Evolutionary conservation across 2,113 vertebrate genomes (phyloP), one percentile per base, ranked within the genome.

Genomic region (Pseudopipra pipra): DNA sequence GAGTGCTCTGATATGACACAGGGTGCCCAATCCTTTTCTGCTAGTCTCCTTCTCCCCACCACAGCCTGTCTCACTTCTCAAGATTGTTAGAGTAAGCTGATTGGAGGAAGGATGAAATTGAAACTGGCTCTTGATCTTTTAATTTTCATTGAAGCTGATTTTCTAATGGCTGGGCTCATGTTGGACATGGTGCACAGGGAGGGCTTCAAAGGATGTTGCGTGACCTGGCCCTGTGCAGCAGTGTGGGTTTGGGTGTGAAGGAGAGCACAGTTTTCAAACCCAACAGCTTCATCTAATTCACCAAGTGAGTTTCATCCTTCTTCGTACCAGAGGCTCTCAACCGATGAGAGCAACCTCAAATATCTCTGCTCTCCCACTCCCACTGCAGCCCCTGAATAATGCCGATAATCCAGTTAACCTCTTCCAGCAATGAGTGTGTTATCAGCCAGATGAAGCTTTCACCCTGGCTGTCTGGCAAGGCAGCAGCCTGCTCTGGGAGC

Each of bases 141-240:
- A 58, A 58, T 58, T 58, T 58, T 58, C 33, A 58, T 35, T 35
- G 21, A 58, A 58, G 33, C 33, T 58, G 33, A 59, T 59, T 59
- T 59, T 59, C 56, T 24, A 59, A 35, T 59, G 56, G 22, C n/a
- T 3, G 4, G 28, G 9, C 16, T 80, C 25, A 13, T 2, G 4
- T 4, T 5, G 22, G 39, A 8, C 1, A 0, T 19, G 12, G 30
- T 54, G 47, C 22, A 20, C 37, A 41, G 31, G 39, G 8, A 61
- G 4, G 31, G 2, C 12, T 39, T 62, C 25, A 25, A 31, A 51
- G 19, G 43, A 33, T 52, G 13, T 4, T 43, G 7, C 35, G 35
- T 24, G 24, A 54, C 22, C 31, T 16, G 35, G 25, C 33, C 25
- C 5, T 37, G 14, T 8, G 18, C 0, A 0, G 58, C 41, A 82